Percentiles rank a stretch among this genome's conserved stretches.
phyloP scores from a whole-genome alignment of 2,113 vertebrate genomes.

The Cottus gobio region DNA sequence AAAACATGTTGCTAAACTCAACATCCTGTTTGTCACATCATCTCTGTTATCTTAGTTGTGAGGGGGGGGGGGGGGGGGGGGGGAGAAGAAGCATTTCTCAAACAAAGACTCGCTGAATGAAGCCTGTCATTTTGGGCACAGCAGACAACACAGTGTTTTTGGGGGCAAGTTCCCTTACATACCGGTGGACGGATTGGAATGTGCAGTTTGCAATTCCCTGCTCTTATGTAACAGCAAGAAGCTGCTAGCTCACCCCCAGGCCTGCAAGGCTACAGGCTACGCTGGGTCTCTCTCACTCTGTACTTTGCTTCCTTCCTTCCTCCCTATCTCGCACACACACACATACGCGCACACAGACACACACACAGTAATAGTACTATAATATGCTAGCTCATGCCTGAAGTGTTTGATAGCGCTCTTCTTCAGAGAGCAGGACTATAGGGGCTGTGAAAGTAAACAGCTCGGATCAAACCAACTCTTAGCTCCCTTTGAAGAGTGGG shows the following conservation, averaged over 20 bases:
- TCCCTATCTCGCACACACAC: not conserved
- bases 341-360: conserved; percentile 18
- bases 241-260: conserved; percentile 59
- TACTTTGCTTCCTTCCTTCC: conserved; percentile 16
- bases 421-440: conserved; percentile 67
- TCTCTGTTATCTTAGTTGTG: not conserved
- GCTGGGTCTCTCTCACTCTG: conserved; percentile 8
- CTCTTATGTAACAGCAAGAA: conserved; percentile 58
- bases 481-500: conserved; percentile 76
- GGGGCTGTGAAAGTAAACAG: conserved; percentile 78
- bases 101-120: conserved; percentile 10
- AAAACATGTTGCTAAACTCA: conserved; percentile 12
- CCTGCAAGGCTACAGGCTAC: conserved; percentile 58
- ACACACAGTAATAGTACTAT: conserved; percentile 58
- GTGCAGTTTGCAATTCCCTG: conserved; percentile 40
- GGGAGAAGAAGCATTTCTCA: not conserved
- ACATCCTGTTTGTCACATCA: conserved; percentile 60
- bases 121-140: conserved; percentile 20
- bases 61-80: no score
- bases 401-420: conserved; percentile 77
- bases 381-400: conserved; percentile 79
- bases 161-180: conserved; percentile 9
- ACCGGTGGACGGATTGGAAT: conserved; percentile 23
- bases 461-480: conserved; percentile 80
- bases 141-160: not conserved